phyloP scores from a whole-genome alignment of 2,113 vertebrate species.

The Procavia capensis region DNA sequence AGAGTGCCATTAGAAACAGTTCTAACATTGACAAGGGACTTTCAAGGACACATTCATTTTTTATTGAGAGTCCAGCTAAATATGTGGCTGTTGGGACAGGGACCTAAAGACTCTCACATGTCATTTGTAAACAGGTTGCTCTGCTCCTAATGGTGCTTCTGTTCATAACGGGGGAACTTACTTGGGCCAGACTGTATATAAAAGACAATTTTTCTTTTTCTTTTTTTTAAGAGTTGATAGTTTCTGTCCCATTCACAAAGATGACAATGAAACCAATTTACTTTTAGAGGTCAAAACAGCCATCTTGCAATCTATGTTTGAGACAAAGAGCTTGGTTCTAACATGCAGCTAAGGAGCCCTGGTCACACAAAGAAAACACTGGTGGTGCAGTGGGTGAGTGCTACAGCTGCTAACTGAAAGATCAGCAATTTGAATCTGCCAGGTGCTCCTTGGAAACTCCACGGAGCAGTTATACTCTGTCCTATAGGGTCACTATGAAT shows the following conservation, averaged over 20 bases:
- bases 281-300: not conserved
- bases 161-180: not conserved
- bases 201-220: no score
- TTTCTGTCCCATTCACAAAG: not conserved
- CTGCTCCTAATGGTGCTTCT: not conserved
- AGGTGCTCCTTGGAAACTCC: no score
- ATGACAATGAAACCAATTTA: not conserved
- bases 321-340: not conserved
- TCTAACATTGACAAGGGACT: conserved; percentile 17
- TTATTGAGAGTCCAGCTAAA: not conserved
- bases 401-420: no score
- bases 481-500: no score
- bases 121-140: not conserved
- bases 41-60: conserved; percentile 9
- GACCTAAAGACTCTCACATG: not conserved
- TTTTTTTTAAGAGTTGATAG: not conserved
- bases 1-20: not conserved
- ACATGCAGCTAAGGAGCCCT: not conserved
- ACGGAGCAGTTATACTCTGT: no score
- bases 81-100: not conserved
- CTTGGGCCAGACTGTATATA: not conserved
- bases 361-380: no score
- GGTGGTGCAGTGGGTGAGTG: no score
- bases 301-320: not conserved
- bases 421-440: no score